A percentile compares a stretch with the other conserved stretches of the same genome.
These are phyloP conservation scores for Sycophaga agraensis DNA, from an alignment of 1,140 invertebrate species.

Conservation along the genomic window DNA sequence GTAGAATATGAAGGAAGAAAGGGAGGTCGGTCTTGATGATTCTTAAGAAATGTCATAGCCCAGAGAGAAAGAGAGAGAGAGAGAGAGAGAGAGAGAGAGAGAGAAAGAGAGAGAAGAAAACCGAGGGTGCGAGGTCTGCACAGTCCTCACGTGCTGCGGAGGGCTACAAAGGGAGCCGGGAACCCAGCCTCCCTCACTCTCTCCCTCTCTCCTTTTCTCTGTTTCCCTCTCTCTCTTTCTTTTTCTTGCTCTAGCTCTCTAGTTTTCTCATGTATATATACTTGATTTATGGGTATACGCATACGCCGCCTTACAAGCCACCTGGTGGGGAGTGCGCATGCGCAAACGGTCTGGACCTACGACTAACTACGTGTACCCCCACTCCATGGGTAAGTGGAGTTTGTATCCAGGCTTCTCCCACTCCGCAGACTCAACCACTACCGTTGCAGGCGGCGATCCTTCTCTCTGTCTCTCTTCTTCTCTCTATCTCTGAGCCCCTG, in stretches of 20 bases:
- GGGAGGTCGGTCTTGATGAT: too few relatives aligned
- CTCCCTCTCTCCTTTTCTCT: slow-evolving; percentile 1
- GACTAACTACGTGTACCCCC: neutral
- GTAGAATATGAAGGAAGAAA: too few relatives aligned
- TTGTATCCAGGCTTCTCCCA: too few relatives aligned
- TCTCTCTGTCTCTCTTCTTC: slow-evolving; percentile 7
- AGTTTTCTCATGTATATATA: too few relatives aligned
- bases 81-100: neutral
- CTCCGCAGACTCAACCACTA: neutral
- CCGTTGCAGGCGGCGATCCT: neutral
- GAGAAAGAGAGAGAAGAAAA: neutral
- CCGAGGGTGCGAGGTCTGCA: neutral
- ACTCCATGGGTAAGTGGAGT: too few relatives aligned
- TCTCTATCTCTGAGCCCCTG: slow-evolving; percentile 19
- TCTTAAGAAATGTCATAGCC: slow-evolving; percentile 11
- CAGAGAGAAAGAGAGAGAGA: neutral
- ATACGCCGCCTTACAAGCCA: neutral
- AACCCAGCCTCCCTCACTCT: neutral
- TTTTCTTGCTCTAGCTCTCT: neutral
- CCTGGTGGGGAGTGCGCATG: slow-evolving; percentile 14
- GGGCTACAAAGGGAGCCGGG: slow-evolving; percentile 14
- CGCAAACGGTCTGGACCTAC: neutral
- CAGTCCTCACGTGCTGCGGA: neutral
- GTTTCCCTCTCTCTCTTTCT: neutral
- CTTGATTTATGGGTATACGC: slow-evolving; percentile 21